phyloP scores from a whole-genome alignment of 2,888 invertebrate genomes.

The Lissonota sp. region DNA sequence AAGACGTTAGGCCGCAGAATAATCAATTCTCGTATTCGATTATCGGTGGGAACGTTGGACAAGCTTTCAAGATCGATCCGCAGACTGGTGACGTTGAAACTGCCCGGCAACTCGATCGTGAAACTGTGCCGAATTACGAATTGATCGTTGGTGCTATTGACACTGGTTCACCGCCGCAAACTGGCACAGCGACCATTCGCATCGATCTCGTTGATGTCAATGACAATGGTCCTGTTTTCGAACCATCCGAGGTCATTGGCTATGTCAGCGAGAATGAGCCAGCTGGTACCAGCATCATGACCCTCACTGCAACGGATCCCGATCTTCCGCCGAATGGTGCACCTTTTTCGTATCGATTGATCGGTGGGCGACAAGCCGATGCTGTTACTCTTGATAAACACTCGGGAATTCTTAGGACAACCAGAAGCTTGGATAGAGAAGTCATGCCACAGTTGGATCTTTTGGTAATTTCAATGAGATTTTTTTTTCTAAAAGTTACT shows the following conservation, averaged over 20 bases:
- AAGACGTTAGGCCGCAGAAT: slow-evolving; percentile 95
- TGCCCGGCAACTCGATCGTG: slow-evolving; percentile 91
- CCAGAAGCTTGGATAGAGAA: slow-evolving; percentile 93
- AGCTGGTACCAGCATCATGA: slow-evolving; percentile 92
- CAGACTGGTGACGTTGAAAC: slow-evolving; percentile 94
- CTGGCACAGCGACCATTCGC: slow-evolving; percentile 94
- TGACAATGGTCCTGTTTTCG: slow-evolving; percentile 95
- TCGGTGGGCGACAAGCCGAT: slow-evolving; percentile 92
- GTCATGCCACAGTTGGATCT: slow-evolving; percentile 90
- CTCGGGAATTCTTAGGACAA: slow-evolving; percentile 92
- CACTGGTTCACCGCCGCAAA: slow-evolving; percentile 94
- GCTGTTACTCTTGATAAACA: slow-evolving; percentile 91
- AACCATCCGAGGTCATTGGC: slow-evolving; percentile 89
- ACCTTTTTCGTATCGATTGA: slow-evolving; percentile 92
- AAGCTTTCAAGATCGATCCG: slow-evolving; percentile 94
- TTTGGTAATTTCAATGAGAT: slow-evolving; percentile 81
- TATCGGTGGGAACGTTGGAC: slow-evolving; percentile 92
- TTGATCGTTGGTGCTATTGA: slow-evolving; percentile 94
- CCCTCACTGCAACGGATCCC: slow-evolving; percentile 94
- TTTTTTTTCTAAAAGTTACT: too few species aligned
- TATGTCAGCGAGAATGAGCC: slow-evolving; percentile 95
- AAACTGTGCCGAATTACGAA: slow-evolving; percentile 90
- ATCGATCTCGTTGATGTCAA: slow-evolving; percentile 94
- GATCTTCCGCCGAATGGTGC: slow-evolving; percentile 96
- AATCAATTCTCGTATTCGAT: slow-evolving; percentile 97